Evolutionary conservation across 2,113 vertebrate genomes (phyloP), one percentile per base, ranked within the genome.

Genomic region (Asarcornis scutulata): DNA sequence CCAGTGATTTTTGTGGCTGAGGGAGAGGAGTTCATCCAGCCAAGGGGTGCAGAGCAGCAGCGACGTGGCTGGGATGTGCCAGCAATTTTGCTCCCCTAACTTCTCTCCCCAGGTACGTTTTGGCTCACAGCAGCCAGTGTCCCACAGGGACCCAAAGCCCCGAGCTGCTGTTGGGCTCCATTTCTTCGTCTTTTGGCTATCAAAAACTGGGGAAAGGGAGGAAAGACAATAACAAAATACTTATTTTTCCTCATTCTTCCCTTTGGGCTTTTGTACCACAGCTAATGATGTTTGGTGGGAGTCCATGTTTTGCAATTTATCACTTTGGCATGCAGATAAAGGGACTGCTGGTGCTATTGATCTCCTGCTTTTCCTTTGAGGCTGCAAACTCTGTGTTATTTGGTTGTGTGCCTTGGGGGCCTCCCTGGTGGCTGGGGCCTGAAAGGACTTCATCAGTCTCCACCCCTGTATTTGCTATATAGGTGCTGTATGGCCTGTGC

Each of bases 281-380:
- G 4, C 84, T 84, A 56, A 64, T 60, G 89, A 4, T 72, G 15
- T n/a, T 8, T 82, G 87, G 52, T 84, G 67, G 40, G 76, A 89
- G 81, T 36, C 89, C n/a, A 26, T 62, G 46, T 83, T 78, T 76
- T 83, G 80, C 88, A 91, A 78, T 90, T 84, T 81, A 55, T 86
- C 20, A 1, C 86, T 93, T 31, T 86, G 95, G 73, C 86, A 40
- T 11, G 6, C 46, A 2, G 42, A 52, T 63, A 64, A 64, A 83
- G 76, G 76, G 23, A 14, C 63, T 58, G 79, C 55, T 81, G 83
- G 67, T 44, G 9, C 59, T 72, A 29, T 18, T 58, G 59, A 27
- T 36, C 67, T 52, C 42, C 72, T 76, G 9, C 25, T 73, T 85
- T 55, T 69, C 20, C 55, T 83, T 53, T 71, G 68, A 92, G 56